Conservation (phyloP, 2,888 invertebrate species). For the Athalia cordata region DNA sequence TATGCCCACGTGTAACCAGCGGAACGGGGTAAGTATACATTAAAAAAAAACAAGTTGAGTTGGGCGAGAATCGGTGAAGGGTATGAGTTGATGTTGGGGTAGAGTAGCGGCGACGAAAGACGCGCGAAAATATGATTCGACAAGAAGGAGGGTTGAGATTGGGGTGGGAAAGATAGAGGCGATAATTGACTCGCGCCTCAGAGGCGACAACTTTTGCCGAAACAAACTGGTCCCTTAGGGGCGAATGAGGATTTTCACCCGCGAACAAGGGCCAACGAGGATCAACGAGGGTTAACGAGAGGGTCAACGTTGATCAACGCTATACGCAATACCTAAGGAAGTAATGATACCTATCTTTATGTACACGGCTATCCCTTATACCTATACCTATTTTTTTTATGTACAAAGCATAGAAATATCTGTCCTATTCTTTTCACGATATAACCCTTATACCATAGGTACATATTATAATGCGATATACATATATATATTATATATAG, state of each 20-base stretch:
- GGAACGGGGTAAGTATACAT: too few species aligned
- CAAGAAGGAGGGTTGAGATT: background rate
- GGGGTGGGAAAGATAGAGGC: background rate
- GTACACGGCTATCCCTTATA: background rate
- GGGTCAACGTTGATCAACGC: constrained; percentile 39
- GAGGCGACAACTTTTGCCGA: constrained; percentile 19
- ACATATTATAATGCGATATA: too few species aligned
- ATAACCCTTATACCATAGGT: too few species aligned
- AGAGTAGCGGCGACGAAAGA: too few species aligned
- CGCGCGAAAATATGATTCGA: background rate
- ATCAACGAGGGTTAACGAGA: constrained; percentile 43
- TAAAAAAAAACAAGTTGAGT: too few species aligned
- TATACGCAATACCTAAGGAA: background rate
- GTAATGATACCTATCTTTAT: too few species aligned
- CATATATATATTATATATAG: background rate
- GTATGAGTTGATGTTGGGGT: too few species aligned
- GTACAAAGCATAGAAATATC: too few species aligned
- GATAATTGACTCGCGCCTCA: constrained; percentile 30
- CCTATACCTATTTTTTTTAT: background rate
- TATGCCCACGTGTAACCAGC: too few species aligned
- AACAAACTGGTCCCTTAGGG: constrained; percentile 37
- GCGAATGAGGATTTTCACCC: constrained; percentile 7
- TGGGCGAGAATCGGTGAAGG: too few species aligned
- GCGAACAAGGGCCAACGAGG: constrained; percentile 20
- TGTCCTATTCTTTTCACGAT: too few species aligned